Percentiles rank a stretch among this genome's conserved stretches.
These are phyloP conservation scores for Oreocharis arfaki DNA, from an alignment of 2,113 vertebrate genomes.

Conservation along the genomic window DNA sequence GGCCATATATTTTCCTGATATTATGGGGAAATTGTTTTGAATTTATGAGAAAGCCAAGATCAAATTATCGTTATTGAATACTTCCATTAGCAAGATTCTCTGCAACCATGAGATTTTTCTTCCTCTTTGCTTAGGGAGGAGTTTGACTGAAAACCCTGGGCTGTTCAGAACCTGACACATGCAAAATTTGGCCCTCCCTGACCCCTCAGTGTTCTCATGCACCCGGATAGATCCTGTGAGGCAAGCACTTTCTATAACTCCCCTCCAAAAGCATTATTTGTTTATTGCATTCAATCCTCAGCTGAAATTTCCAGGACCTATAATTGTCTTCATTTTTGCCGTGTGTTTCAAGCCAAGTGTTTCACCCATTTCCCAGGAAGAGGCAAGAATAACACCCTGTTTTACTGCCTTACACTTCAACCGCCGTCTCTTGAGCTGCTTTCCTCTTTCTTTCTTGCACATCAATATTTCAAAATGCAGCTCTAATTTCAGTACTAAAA, in stretches of 20 bases:
- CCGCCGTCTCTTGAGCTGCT: accelerated
- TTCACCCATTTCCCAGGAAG: neutral
- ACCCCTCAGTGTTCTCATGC: neutral
- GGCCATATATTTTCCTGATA: neutral
- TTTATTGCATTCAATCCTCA: neutral
- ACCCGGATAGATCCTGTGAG: neutral
- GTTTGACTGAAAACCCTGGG: neutral
- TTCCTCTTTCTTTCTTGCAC: neutral
- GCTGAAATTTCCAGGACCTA: neutral
- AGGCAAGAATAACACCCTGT: neutral
- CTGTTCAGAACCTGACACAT: neutral
- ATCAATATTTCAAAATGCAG: neutral
- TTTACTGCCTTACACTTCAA: neutral
- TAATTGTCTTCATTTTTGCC: neutral
- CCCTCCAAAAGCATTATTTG: neutral
- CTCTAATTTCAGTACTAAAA: neutral
- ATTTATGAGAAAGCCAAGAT: neutral
- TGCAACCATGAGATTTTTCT: neutral
- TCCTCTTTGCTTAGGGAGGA: neutral
- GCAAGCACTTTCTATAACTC: neutral
- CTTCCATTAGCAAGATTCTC: neutral
- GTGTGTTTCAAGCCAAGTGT: neutral
- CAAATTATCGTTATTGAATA: neutral
- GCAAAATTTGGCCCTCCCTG: neutral
- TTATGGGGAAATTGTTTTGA: neutral